Base-by-base conservation (phyloP, 2,113 vertebrate species). In the Thymallus thymallus region DNA sequence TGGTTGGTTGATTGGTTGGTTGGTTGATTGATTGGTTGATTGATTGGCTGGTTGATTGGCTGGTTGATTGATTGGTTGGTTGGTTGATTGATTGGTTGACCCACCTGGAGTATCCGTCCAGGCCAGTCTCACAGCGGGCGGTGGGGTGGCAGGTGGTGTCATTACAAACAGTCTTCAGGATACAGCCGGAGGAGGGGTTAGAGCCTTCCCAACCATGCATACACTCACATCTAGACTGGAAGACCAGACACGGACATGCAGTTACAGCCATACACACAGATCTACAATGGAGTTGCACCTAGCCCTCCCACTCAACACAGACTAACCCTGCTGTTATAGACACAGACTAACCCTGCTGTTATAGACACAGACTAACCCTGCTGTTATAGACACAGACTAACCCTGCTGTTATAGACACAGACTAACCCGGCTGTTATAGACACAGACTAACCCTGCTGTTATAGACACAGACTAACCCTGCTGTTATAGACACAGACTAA, bases 141-240 rank as follows among this genome's bases (percentile, higher is more conserved):
- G 89, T 90, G n/a, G 73, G 0, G 23, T 95, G 89, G 0, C 97
- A 99, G 18, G 88, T 82, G 23, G 83, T 64, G 0, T 26, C 48
- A 0, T 7, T 74, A 76, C 96, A 99, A 2, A 83, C 71, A 0
- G 65, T 87, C 69, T 72, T 69, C 61, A 90, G 74, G 0, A 32
- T 29, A 82, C 97, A 99, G 56, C 94, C 93, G 0, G 63, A 66
- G 0, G 85, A 83, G n/a, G 89, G 45, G 5, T 73, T 66, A 5
- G 77, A 76, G 0, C 79, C 84, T 20, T 76, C 61, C 90, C 92
- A 91, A 71, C 95, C 96, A 1, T 69, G 86, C 86, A 93, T 93
- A 77, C 97, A 99, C 12, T 84, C 24, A 79, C 97, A 99, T 60
- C 30, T 74, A 20, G 92, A 91, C 97, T 98, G 26, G 64, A 35